phyloP scores from a whole-genome alignment of 2,797 vertebrate species.

The Pristis pectinata region DNA sequence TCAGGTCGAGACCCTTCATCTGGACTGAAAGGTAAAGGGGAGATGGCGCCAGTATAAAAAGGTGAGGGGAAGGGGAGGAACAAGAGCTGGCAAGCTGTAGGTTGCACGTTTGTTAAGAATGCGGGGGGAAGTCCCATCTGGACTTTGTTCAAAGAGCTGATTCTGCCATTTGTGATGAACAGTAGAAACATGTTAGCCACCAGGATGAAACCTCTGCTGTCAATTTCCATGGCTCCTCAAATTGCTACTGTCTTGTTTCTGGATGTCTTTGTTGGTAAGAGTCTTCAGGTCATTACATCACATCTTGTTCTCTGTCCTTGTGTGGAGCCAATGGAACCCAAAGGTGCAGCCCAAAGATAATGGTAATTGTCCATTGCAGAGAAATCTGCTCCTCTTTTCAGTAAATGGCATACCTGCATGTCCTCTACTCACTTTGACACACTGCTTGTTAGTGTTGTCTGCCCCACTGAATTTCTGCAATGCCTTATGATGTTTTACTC shows the following conservation, averaged over 20 bases:
- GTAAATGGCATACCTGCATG: neutral
- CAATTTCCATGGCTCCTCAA: neutral
- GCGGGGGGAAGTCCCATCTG: too few relatives aligned
- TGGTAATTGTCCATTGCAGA: neutral
- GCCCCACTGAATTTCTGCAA: neutral
- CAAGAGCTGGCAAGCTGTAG: too few relatives aligned
- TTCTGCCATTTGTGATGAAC: too few relatives aligned
- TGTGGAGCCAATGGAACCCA: too few relatives aligned
- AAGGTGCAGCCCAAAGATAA: neutral
- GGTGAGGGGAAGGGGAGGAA: too few relatives aligned
- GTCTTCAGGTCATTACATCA: neutral
- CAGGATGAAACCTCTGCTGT: neutral
- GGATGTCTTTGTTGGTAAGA: neutral
- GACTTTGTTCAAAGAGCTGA: too few relatives aligned
- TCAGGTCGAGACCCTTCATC: too few relatives aligned
- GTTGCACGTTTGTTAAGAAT: too few relatives aligned
- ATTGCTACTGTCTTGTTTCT: neutral
- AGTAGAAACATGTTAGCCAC: neutral
- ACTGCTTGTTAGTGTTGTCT: neutral
- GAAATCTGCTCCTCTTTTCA: neutral
- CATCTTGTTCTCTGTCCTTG: neutral
- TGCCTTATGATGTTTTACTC: neutral
- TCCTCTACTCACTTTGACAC: neutral
- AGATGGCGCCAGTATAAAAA: too few relatives aligned
- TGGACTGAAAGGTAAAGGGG: too few relatives aligned